These are phyloP conservation scores for Apotomis betuletana DNA, from an alignment of 2,888 invertebrate species.

Conservation along the genomic window DNA sequence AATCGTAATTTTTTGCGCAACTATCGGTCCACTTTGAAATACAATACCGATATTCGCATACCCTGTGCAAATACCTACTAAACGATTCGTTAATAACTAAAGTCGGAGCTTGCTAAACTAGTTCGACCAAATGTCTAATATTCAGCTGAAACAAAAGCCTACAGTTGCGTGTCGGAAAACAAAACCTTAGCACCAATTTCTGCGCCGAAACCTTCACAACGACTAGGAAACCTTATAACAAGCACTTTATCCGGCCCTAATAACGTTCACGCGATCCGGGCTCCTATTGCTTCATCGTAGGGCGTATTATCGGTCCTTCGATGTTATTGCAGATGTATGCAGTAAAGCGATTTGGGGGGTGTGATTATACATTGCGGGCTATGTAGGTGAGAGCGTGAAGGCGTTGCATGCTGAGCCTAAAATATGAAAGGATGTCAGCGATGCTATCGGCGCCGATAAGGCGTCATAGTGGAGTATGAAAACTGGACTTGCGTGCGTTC, in stretches of 20 bases:
- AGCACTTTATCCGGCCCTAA: slow-evolving; percentile 45
- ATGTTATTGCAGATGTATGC: slow-evolving; percentile 58
- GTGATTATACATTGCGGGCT: slow-evolving; percentile 48
- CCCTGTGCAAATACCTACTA: slow-evolving; percentile 15
- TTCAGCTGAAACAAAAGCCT: slow-evolving; percentile 32
- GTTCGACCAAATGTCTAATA: slow-evolving; percentile 23
- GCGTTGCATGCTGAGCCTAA: slow-evolving; percentile 43
- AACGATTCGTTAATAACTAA: slow-evolving; percentile 20
- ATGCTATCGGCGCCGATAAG: slow-evolving; percentile 44
- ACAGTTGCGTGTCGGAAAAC: slow-evolving; percentile 52
- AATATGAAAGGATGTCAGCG: slow-evolving; percentile 47
- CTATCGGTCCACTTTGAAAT: slow-evolving; percentile 8
- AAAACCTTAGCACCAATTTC: slow-evolving; percentile 53
- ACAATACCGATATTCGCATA: slow-evolving; percentile 13
- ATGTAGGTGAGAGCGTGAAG: slow-evolving; percentile 31
- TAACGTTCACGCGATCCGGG: slow-evolving; percentile 50
- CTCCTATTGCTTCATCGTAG: slow-evolving; percentile 53
- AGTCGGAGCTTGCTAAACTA: slow-evolving; percentile 16
- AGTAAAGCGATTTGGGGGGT: slow-evolving; percentile 46
- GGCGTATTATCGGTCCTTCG: slow-evolving; percentile 55
- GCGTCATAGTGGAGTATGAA: slow-evolving; percentile 48
- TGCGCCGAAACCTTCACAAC: slow-evolving; percentile 65
- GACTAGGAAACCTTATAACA: slow-evolving; percentile 69
- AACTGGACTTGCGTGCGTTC: slow-evolving; percentile 75
- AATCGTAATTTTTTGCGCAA: slow-evolving; percentile 46